These are phyloP conservation scores for Aeoliscus strigatus DNA, from an alignment of 2,797 vertebrate genomes.

Conservation along the genomic window DNA sequence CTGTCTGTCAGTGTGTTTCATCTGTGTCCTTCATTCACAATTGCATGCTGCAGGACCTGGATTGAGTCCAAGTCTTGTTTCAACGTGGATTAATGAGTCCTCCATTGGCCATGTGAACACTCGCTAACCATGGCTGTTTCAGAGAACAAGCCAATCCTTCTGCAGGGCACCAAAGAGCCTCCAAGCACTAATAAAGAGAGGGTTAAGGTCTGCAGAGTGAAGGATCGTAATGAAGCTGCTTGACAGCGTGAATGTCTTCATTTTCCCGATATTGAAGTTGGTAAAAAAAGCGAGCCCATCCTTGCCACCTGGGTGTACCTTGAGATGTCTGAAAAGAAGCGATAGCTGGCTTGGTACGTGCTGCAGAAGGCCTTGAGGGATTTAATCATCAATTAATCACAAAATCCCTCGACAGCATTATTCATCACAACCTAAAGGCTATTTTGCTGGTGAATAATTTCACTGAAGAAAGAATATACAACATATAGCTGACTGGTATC, in stretches of 20 bases:
- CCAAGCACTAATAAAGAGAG: conserved; percentile 31
- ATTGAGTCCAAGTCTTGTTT: conserved; percentile 17
- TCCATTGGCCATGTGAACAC: conserved; percentile 13
- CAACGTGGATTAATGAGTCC: conserved; percentile 34
- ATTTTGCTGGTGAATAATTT: conserved; percentile 51
- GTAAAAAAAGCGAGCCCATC: conserved; percentile 62
- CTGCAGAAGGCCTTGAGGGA: conserved; percentile 49
- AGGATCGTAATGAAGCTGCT: conserved; percentile 43
- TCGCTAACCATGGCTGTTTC: conserved; percentile 26
- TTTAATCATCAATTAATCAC: conserved; percentile 68
- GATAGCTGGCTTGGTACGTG: conserved; percentile 58
- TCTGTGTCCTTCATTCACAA: conserved; percentile 2
- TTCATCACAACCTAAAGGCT: conserved; percentile 60
- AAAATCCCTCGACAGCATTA: conserved; percentile 54
- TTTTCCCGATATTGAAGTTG: conserved; percentile 57
- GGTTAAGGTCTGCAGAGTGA: conserved; percentile 55
- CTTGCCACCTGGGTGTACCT: conserved; percentile 61
- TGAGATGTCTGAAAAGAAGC: conserved; percentile 66
- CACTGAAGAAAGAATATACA: conserved; percentile 4
- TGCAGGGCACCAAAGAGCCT: conserved; percentile 20
- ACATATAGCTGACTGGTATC: too few species aligned
- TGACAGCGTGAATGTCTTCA: conserved; percentile 66
- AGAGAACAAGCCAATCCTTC: conserved; percentile 16
- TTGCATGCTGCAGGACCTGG: conserved; percentile 14
- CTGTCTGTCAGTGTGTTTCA: conserved; percentile 11